Evolutionary conservation across 2,113 vertebrate genomes (phyloP), one percentile per base, ranked within the genome.

Genomic region (Cheilinus undulatus): DNA sequence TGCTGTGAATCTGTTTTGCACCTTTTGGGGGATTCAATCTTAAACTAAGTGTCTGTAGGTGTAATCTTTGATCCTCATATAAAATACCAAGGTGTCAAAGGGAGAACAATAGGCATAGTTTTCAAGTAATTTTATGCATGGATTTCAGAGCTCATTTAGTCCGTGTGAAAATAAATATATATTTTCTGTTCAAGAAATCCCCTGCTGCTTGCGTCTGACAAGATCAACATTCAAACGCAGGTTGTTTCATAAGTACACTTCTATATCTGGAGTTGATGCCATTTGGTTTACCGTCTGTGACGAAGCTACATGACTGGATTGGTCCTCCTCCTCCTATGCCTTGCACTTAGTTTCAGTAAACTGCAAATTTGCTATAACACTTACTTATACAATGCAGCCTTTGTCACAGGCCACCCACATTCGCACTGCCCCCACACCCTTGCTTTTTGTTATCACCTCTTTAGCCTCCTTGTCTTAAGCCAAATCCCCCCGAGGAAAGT

Each of bases 401-500:
- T 86, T 86, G 78, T 86, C 50, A 23, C 82, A 62, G 57, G 69
- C 86, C 74, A 65, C 84, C 82, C 80, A 89, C 86, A 64, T 56
- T 82, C 80, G 82, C 84, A 75, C 84, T 70, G 53, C 80, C 78
- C 72, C 73, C 86, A 72, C 81, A 83, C 52, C 77, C 84, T 42
- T 82, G 58, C 69, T 87, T 88, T 73, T 64, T 77, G 65, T 70
- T 82, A 65, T 86, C 86, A 88, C 82, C 78, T 88, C 61, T 65
- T 77, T 73, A 83, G 83, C 79, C 78, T 79, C 57, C 52, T 3
- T 45, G 26, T 79, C 79, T 78, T 52, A 71, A 85, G 79, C 67
- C 52, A 10, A 57, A 83, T 81, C 68, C 82, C 61, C 63, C 42
- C 17, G 84, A 73, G 63, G 69, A 52, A 76, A 64, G 51, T 42